phyloP scores from a whole-genome alignment of 2,888 invertebrate species.

The Eupithecia subumbrata region DNA sequence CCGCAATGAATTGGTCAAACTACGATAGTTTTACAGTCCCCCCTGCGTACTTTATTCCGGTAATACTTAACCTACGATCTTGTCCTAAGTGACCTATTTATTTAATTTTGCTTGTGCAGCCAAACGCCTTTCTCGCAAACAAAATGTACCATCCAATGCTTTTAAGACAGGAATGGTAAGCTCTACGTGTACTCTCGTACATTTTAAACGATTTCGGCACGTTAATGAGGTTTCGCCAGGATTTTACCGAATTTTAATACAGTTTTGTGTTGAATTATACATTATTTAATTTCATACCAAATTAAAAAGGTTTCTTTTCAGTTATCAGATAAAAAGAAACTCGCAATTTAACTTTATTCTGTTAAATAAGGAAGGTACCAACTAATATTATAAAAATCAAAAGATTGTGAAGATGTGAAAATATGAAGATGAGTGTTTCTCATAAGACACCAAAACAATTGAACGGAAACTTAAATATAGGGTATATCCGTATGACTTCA shows the following conservation, averaged over 20 bases:
- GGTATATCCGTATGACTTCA: no score
- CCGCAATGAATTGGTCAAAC: neutral
- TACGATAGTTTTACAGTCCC: neutral
- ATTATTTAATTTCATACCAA: neutral
- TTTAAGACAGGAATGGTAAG: neutral
- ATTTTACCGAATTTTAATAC: neutral
- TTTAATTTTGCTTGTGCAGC: neutral
- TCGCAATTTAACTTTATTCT: neutral
- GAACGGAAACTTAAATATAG: neutral
- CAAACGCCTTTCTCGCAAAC: neutral
- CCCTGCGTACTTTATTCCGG: neutral
- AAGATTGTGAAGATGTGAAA: neutral
- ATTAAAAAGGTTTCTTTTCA: neutral
- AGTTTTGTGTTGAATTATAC: neutral
- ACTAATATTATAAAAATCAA: neutral
- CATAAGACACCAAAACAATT: neutral
- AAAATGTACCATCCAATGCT: neutral
- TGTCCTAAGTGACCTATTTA: neutral
- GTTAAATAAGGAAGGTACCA: no score
- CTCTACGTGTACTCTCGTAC: neutral
- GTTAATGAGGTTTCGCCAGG: neutral
- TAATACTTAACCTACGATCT: neutral
- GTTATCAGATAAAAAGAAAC: neutral
- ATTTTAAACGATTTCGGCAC: neutral
- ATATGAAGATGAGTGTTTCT: neutral